Conservation (phyloP, 1,140 invertebrate species). For the Drosophila ohnishii region DNA sequence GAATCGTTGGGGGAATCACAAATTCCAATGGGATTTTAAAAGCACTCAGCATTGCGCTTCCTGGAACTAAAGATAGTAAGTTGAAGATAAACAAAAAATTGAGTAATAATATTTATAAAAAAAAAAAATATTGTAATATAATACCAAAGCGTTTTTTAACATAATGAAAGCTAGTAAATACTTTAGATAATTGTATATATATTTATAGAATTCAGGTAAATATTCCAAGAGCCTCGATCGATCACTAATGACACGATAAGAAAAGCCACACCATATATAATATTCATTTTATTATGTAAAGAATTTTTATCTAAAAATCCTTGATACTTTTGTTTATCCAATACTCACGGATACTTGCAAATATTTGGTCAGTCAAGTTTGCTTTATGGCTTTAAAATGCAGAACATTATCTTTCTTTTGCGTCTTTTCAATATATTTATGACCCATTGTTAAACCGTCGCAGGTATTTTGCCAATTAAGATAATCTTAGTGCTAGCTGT, state of each 20-base stretch:
- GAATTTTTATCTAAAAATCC: not conserved
- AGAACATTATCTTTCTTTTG: not conserved
- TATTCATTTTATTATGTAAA: not conserved
- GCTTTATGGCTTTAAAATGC: not conserved
- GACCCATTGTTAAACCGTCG: not conserved
- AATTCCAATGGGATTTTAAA: not conserved
- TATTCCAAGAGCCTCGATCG: not conserved
- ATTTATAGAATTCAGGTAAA: not conserved
- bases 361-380: not conserved
- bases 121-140: no score
- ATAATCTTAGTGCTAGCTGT: not conserved
- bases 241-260: not conserved
- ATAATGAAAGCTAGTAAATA: no score
- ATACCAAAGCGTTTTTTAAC: no score
- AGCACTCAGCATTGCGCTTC: not conserved
- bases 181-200: no score
- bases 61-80: not conserved
- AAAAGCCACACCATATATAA: not conserved
- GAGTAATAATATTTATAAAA: not conserved
- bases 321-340: not conserved
- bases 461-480: constrained; percentile 1
- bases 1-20: constrained; percentile 10
- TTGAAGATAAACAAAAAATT: not conserved
- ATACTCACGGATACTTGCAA: not conserved
- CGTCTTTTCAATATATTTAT: not conserved